phyloP scores from a whole-genome alignment of 2,113 vertebrate genomes.

The Perca fluviatilis region DNA sequence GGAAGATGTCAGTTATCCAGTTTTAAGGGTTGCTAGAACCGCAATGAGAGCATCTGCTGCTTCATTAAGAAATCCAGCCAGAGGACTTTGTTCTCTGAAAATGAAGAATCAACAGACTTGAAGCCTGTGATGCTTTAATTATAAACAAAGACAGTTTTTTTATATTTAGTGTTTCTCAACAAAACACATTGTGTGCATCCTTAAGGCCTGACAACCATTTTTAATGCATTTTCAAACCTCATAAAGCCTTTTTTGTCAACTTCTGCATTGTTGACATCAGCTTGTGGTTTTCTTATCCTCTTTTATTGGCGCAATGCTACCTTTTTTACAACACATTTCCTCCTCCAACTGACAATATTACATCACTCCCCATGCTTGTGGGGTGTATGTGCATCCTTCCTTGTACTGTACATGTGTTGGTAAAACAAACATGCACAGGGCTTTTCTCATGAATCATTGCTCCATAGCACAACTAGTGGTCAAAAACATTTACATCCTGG shows the following conservation, averaged over 20 bases:
- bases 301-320: neutral
- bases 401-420: neutral
- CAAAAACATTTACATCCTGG: neutral
- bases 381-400: neutral
- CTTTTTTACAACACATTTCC: slow-evolving; percentile 6
- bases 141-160: slow-evolving; percentile 45
- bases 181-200: slow-evolving; percentile 15
- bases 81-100: slow-evolving; percentile 46
- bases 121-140: slow-evolving; percentile 35
- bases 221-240: slow-evolving; percentile 17
- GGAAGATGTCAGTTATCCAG: slow-evolving; percentile 30
- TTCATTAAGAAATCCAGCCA: slow-evolving; percentile 62
- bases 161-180: neutral
- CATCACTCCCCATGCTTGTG: neutral
- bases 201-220: slow-evolving; percentile 35
- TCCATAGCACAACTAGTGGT: neutral
- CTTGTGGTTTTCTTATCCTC: slow-evolving; percentile 8
- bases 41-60: slow-evolving; percentile 61
- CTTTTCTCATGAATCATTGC: neutral
- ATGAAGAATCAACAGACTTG: slow-evolving; percentile 34
- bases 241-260: slow-evolving; percentile 2
- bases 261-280: neutral
- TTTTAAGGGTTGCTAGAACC: slow-evolving; percentile 2
- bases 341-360: neutral
- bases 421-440: slow-evolving; percentile 5